Conservation (phyloP, 2,888 invertebrate species). For the Rhagonycha fulva region DNA sequence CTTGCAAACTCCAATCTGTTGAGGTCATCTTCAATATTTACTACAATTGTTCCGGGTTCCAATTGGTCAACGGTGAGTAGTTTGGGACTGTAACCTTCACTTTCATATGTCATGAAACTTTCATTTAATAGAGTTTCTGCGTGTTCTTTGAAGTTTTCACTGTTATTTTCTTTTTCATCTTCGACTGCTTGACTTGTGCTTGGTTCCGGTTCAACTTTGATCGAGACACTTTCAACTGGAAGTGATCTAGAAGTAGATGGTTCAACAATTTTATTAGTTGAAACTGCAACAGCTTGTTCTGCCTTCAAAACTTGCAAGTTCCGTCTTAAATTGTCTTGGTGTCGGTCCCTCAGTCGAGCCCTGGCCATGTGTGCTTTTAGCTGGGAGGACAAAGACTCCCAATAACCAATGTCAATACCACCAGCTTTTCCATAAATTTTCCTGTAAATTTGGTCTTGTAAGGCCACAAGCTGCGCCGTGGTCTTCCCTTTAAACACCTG, state of each 20-base stretch:
- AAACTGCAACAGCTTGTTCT: slow-evolving; percentile 69
- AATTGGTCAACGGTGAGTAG: slow-evolving; percentile 67
- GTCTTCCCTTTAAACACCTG: slow-evolving; percentile 92
- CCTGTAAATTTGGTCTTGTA: slow-evolving; percentile 82
- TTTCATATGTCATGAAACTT: slow-evolving; percentile 70
- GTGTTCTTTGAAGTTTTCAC: slow-evolving; percentile 51
- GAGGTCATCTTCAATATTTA: slow-evolving; percentile 75
- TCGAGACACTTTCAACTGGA: slow-evolving; percentile 31
- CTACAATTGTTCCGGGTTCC: slow-evolving; percentile 76
- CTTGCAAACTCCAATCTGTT: slow-evolving; percentile 76
- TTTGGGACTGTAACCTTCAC: slow-evolving; percentile 85
- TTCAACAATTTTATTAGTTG: slow-evolving; percentile 31
- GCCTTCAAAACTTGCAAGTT: slow-evolving; percentile 90
- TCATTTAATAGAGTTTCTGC: slow-evolving; percentile 60
- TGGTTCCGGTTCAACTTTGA: slow-evolving; percentile 45
- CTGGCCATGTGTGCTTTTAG: slow-evolving; percentile 94
- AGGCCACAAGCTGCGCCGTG: slow-evolving; percentile 78
- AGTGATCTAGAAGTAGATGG: slow-evolving; percentile 2
- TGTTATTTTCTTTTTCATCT: slow-evolving; percentile 49
- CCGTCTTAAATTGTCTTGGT: slow-evolving; percentile 85
- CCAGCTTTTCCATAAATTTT: slow-evolving; percentile 85
- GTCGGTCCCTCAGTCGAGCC: slow-evolving; percentile 88
- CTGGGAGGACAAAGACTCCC: slow-evolving; percentile 96
- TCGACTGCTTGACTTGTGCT: slow-evolving; percentile 36
- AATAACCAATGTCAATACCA: slow-evolving; percentile 95